Conservation (phyloP, 2,888 invertebrate genomes). For the Corythucha ciliata region DNA sequence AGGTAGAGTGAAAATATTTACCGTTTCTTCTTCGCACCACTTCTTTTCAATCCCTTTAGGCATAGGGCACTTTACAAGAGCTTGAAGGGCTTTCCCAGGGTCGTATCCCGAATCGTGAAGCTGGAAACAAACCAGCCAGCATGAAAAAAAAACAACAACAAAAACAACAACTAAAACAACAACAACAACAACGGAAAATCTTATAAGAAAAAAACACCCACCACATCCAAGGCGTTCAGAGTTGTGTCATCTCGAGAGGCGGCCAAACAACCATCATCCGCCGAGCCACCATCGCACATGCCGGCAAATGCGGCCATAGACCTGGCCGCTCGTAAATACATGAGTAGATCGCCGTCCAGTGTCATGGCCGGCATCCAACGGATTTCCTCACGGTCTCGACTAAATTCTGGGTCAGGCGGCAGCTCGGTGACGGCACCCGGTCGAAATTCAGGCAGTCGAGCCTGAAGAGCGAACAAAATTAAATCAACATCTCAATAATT, state of each 20-base stretch:
- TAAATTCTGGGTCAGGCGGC: slow-evolving; percentile 36
- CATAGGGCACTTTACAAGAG: slow-evolving; percentile 92
- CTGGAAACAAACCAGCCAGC: slow-evolving; percentile 43
- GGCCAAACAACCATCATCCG: slow-evolving; percentile 93
- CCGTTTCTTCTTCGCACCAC: slow-evolving; percentile 94
- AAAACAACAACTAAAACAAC: background rate
- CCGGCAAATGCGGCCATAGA: slow-evolving; percentile 98
- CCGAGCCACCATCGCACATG: slow-evolving; percentile 96
- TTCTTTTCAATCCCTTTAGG: slow-evolving; percentile 96
- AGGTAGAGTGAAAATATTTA: slow-evolving; percentile 40
- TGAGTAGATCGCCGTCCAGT: slow-evolving; percentile 87
- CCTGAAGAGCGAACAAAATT: slow-evolving; percentile 42
- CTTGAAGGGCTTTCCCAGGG: slow-evolving; percentile 90
- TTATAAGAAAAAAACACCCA: slow-evolving; percentile 43
- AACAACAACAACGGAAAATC: background rate
- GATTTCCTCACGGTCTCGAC: slow-evolving; percentile 63
- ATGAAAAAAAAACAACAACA: background rate
- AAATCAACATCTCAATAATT: background rate
- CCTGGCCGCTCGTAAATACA: slow-evolving; percentile 93
- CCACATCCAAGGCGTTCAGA: slow-evolving; percentile 90
- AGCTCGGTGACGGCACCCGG: slow-evolving; percentile 41
- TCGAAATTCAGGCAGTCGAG: slow-evolving; percentile 51
- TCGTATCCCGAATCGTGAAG: slow-evolving; percentile 95
- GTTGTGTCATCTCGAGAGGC: slow-evolving; percentile 96
- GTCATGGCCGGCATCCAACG: slow-evolving; percentile 91